Conservation (phyloP, 2,888 invertebrate genomes). For the Agrilus mali region DNA sequence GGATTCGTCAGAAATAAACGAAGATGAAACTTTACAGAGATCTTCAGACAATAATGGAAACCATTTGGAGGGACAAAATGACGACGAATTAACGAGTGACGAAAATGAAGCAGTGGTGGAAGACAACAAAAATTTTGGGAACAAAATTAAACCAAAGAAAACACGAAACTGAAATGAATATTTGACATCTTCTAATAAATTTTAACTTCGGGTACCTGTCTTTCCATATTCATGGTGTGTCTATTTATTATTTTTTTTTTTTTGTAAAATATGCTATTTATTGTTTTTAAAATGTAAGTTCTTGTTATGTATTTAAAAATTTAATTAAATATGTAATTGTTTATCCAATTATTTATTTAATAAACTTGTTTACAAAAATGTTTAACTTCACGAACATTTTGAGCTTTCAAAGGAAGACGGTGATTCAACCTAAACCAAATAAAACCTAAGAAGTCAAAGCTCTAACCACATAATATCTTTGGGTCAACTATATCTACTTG, state of each 20-base stretch:
- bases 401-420: no score
- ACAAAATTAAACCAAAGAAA: conserved; percentile 20
- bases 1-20: conserved; percentile 14
- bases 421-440: no score
- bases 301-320: neutral
- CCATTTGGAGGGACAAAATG: conserved; percentile 15
- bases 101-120: conserved; percentile 16
- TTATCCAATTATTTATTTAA: no score
- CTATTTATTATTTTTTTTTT: conserved; percentile 16
- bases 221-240: no score
- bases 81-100: conserved; percentile 21
- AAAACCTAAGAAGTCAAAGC: no score
- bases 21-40: conserved; percentile 2
- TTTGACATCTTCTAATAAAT: neutral
- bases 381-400: no score
- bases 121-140: conserved; percentile 16
- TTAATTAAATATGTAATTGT: no score
- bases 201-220: no score
- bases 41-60: conserved; percentile 12
- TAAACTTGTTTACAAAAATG: no score
- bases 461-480: no score
- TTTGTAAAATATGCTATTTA: conserved; percentile 11
- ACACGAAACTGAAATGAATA: conserved; percentile 3
- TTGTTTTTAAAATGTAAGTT: conserved; percentile 6
- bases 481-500: no score